Evolutionary conservation across 2,113 vertebrate species (phyloP).

Genomic region (Octodon degus): DNA sequence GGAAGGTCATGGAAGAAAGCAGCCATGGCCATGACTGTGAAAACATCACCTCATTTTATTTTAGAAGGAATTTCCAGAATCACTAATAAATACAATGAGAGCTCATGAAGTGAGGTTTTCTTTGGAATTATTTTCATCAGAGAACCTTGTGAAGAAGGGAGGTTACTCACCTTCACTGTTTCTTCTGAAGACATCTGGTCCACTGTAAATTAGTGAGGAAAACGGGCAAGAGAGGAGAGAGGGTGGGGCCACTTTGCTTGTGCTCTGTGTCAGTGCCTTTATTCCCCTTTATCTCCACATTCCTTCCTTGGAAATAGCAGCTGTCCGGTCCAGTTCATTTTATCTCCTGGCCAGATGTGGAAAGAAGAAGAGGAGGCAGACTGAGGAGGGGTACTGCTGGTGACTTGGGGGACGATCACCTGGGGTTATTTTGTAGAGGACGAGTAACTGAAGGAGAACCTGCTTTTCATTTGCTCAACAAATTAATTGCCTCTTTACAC

Average conservation of each 20-base stretch:
- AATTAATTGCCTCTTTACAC: slow-evolving; percentile 65
- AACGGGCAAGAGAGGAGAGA: background rate
- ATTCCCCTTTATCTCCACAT: fast-evolving
- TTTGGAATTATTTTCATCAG: background rate
- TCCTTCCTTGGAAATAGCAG: background rate
- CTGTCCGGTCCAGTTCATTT: background rate
- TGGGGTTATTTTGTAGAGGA: slow-evolving; percentile 21
- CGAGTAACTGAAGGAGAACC: slow-evolving; percentile 19
- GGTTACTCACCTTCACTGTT: background rate
- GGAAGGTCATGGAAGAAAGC: background rate
- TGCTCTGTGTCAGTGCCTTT: fast-evolving
- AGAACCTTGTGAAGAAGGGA: background rate
- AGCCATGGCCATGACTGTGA: background rate
- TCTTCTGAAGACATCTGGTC: background rate
- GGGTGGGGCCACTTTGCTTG: fast-evolving
- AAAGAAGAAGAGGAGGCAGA: background rate
- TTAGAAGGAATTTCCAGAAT: slow-evolving; percentile 1
- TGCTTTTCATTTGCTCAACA: slow-evolving; percentile 59
- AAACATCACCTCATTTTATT: background rate
- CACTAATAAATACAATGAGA: background rate
- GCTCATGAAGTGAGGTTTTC: background rate
- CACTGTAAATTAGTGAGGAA: background rate
- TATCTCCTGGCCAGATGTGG: background rate
- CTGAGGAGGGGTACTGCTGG: background rate
- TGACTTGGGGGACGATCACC: background rate